A percentile compares a stretch with the other conserved stretches of the same genome.
Conservation (phyloP, 2,888 invertebrate species). For the Noctua janthe region DNA sequence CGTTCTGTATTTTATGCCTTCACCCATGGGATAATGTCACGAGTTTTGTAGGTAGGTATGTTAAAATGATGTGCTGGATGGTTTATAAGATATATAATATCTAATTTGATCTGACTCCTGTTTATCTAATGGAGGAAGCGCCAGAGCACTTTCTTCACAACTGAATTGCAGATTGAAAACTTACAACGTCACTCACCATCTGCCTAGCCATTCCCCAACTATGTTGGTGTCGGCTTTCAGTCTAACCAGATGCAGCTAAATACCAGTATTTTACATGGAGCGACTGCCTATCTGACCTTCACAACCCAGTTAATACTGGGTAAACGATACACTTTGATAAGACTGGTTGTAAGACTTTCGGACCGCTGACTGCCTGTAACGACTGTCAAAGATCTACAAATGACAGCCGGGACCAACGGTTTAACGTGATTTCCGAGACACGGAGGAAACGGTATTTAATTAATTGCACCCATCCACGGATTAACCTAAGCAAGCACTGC, state of each 20-base stretch:
- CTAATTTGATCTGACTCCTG: background rate
- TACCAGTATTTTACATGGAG: too few relatives aligned
- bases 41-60: background rate
- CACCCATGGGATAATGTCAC: rapidly evolving
- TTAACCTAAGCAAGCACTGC: too few relatives aligned
- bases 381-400: background rate
- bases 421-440: background rate
- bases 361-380: too few relatives aligned
- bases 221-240: too few relatives aligned
- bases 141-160: background rate
- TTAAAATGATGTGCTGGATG: background rate
- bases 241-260: too few relatives aligned
- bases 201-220: too few relatives aligned
- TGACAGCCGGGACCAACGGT: background rate
- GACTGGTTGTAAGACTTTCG: too few relatives aligned
- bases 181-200: background rate
- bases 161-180: too few relatives aligned
- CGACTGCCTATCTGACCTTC: too few relatives aligned
- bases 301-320: too few relatives aligned
- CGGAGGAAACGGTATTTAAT: background rate
- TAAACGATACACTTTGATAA: too few relatives aligned
- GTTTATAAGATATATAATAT: background rate
- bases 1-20: background rate
- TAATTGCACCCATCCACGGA: background rate
- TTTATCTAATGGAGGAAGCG: background rate